Evolutionary conservation across 1,140 invertebrate genomes (phyloP), one percentile per base, ranked within the genome.

Genomic region (Cyclina sinensis): DNA sequence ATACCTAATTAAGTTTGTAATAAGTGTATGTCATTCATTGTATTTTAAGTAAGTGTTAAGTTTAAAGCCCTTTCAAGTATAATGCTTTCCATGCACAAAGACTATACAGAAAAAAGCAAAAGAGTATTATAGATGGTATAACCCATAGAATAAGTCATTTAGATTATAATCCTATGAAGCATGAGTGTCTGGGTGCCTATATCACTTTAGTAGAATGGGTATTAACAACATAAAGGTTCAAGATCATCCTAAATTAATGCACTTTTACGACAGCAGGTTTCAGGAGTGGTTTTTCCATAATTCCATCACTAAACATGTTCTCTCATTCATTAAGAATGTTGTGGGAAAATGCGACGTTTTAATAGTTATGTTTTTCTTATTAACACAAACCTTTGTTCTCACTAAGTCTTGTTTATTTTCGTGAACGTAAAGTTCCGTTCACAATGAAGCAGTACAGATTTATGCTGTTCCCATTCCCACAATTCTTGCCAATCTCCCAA

Each of bases 401-500:
- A 14, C 16, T 84, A 84, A 84, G 65, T 65, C 62, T n/a, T 84
- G 82, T 84, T 84, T 84, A 84, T 84, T 73, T 84, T 48, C 48
- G 74, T 43, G 37, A 30, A 73, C 46, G 24, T 18, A 74, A 74
- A 73, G 46, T 48, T 73, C 62, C 18, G 37, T 84, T 70, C 65
- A 65, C 37, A 54, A 48, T 24, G n/a, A 48, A 27, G 39, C 39
- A 16, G 24, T 73, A 39, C 30, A 84, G 62, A 73, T 84, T 84
- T 65, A 1, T 9, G 9, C 7, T 46, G 30, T 39, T 65, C 9
- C 51, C 5, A 18, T 81, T 84, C 82, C 82, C 82, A 84, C 82
- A 73, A 84, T 84, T 48, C 46, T 27, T 24, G 7, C 39, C 73
- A 78, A 27, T 30, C 74, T 78, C 35, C 32, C 65, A 24, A 73